These are phyloP conservation scores for Geotrupes spiniger DNA, from an alignment of 2,888 invertebrate species.

Conservation along the genomic window DNA sequence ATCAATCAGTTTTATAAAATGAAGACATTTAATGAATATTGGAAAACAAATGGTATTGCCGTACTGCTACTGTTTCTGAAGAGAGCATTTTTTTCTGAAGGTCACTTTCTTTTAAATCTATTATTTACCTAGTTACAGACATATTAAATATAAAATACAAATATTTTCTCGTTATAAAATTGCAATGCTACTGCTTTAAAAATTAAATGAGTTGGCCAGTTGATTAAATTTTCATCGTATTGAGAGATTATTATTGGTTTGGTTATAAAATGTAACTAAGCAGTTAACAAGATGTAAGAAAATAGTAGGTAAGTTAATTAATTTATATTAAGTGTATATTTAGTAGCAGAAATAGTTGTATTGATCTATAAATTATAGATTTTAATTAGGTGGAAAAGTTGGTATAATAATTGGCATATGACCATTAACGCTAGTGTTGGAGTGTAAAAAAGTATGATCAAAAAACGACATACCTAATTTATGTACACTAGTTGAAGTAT, in stretches of 20 bases:
- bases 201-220: neutral
- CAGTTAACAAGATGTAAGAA: neutral
- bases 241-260: too few species aligned
- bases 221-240: too few species aligned
- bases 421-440: slow-evolving; percentile 44
- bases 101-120: slow-evolving; percentile 20
- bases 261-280: too few species aligned
- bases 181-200: neutral
- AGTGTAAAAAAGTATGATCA: slow-evolving; percentile 48
- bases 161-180: neutral
- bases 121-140: slow-evolving; percentile 5
- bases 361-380: too few species aligned
- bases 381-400: slow-evolving; percentile 48
- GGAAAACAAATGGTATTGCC: too few species aligned
- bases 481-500: slow-evolving; percentile 44
- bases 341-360: neutral
- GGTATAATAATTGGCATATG: slow-evolving; percentile 51
- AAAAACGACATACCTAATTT: slow-evolving; percentile 50
- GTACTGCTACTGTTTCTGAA: too few species aligned
- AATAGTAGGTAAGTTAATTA: slow-evolving; percentile 2
- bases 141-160: too few species aligned
- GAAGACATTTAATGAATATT: too few species aligned
- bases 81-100: slow-evolving; percentile 18
- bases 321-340: neutral
- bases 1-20: too few species aligned